Evolutionary conservation across 1,140 invertebrate genomes (phyloP).

Genomic region (Phocides pigmalion): DNA sequence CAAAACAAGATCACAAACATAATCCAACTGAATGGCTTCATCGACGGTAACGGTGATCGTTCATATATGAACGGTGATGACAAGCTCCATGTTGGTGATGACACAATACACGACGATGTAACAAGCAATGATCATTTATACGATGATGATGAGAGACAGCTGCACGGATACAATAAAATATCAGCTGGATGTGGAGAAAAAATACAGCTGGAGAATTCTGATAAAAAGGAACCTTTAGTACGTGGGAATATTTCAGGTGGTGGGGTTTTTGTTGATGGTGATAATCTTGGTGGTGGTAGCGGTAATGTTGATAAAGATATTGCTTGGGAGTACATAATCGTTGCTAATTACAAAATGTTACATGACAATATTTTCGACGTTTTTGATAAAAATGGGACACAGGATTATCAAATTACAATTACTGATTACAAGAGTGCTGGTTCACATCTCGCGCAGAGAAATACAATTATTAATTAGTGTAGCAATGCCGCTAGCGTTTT

Average conservation of each 20-base stretch:
- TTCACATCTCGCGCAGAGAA: no score
- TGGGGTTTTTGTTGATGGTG: slow-evolving; percentile 42
- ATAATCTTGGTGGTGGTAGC: background rate
- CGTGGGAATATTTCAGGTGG: slow-evolving; percentile 48
- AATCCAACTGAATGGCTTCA: slow-evolving; percentile 15
- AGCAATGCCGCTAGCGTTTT: no score
- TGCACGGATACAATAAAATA: slow-evolving; percentile 68
- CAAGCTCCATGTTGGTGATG: background rate
- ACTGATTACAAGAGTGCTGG: no score
- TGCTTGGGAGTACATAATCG: background rate
- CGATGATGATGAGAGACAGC: slow-evolving; percentile 41
- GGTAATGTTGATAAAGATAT: background rate
- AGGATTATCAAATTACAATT: no score
- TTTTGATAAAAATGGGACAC: no score
- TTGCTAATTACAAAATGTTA: background rate
- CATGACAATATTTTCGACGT: no score
- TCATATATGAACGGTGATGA: slow-evolving; percentile 27
- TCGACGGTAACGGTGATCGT: background rate
- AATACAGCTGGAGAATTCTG: slow-evolving; percentile 70
- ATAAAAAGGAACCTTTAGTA: slow-evolving; percentile 72
- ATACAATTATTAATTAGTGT: no score
- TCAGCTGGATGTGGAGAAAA: slow-evolving; percentile 55
- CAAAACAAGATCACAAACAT: slow-evolving; percentile 34
- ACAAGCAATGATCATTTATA: slow-evolving; percentile 40
- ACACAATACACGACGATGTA: slow-evolving; percentile 36